These are phyloP conservation scores for Drepana arcuata DNA, from an alignment of 1,140 invertebrate species.

Conservation along the genomic window DNA sequence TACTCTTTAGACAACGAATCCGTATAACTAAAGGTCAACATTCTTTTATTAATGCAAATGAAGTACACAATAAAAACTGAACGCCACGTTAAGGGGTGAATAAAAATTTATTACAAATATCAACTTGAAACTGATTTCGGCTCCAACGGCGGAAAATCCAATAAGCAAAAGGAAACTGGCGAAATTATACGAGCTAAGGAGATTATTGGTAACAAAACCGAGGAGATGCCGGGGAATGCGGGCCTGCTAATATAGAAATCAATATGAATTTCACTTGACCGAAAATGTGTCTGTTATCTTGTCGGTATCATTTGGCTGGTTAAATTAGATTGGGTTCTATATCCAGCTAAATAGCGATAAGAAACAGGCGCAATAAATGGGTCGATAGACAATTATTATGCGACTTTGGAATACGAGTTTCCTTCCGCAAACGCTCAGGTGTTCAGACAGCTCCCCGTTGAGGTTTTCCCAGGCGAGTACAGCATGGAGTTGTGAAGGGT, in stretches of 20 bases:
- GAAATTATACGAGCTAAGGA: slow-evolving; percentile 37
- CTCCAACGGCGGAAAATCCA: slow-evolving; percentile 28
- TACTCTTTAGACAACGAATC: too few relatives aligned
- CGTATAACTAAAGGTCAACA: too few relatives aligned
- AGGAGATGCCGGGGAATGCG: slow-evolving; percentile 11
- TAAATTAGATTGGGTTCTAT: too few relatives aligned
- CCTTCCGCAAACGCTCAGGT: too few relatives aligned
- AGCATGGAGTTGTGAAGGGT: too few relatives aligned
- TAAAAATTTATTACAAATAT: slow-evolving; percentile 53
- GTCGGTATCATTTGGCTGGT: too few relatives aligned
- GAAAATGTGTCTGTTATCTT: slow-evolving; percentile 8
- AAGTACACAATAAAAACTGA: slow-evolving; percentile 26
- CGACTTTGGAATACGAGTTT: too few relatives aligned
- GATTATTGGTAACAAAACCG: slow-evolving; percentile 31
- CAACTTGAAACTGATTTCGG: slow-evolving; percentile 27
- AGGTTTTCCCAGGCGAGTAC: too few relatives aligned
- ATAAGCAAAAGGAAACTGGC: slow-evolving; percentile 36
- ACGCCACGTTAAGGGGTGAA: slow-evolving; percentile 22
- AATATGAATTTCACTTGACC: slow-evolving; percentile 15
- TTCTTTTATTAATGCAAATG: slow-evolving; percentile 28
- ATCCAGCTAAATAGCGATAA: too few relatives aligned
- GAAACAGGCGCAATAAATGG: too few relatives aligned
- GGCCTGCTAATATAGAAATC: slow-evolving; percentile 25
- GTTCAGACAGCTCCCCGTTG: too few relatives aligned
- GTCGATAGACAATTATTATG: too few relatives aligned